Conservation (phyloP, 2,797 vertebrate species). For the Stomatorhinus walkeri region DNA sequence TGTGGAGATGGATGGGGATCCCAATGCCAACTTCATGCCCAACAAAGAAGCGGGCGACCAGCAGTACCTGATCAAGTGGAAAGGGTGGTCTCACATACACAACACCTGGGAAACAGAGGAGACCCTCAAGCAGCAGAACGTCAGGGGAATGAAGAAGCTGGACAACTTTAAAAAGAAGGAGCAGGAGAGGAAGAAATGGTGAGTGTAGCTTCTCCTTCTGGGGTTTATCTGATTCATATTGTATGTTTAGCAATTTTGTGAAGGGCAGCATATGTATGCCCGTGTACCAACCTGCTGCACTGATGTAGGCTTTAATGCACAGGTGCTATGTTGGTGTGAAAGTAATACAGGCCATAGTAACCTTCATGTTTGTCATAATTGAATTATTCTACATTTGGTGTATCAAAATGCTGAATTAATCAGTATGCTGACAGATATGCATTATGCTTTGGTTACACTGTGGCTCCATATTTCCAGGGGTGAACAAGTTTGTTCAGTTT, state of each 20-base stretch:
- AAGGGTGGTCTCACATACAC: slow-evolving; percentile 98
- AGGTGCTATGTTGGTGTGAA: neutral
- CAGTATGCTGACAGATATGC: neutral
- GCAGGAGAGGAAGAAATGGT: slow-evolving; percentile 89
- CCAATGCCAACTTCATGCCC: slow-evolving; percentile 76
- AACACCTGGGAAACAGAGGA: slow-evolving; percentile 99
- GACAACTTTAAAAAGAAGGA: slow-evolving; percentile 99
- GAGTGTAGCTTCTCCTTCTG: slow-evolving; percentile 27
- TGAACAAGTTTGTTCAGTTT: neutral
- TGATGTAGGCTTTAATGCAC: neutral
- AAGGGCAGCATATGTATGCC: neutral
- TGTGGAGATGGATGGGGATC: slow-evolving; percentile 91
- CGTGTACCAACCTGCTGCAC: neutral
- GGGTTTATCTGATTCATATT: neutral
- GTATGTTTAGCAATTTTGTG: neutral
- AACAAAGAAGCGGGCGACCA: slow-evolving; percentile 76
- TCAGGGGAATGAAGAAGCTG: slow-evolving; percentile 97
- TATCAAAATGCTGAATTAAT: neutral
- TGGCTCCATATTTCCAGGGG: neutral
- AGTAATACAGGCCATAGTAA: neutral
- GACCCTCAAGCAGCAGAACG: slow-evolving; percentile 88
- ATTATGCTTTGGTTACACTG: neutral
- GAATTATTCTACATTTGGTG: neutral
- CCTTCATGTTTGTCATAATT: neutral
- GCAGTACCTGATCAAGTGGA: slow-evolving; percentile 98